phyloP scores from a whole-genome alignment of 2,113 vertebrate species.

The Hippopotamus amphibius region DNA sequence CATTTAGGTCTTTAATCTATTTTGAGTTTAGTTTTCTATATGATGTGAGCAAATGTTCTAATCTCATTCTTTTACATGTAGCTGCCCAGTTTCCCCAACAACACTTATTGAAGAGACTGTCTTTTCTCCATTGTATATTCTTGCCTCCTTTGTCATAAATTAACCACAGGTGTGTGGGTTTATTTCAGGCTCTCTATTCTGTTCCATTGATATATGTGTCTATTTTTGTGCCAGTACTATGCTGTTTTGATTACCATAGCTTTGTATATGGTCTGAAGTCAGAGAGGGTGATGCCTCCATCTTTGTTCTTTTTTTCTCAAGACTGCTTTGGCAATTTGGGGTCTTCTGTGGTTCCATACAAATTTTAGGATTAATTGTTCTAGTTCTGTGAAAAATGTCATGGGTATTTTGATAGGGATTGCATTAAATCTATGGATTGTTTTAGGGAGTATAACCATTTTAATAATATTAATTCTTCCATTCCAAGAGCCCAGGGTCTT shows the following conservation, averaged over 20 bases:
- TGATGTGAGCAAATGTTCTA: background rate
- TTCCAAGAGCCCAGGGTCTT: background rate
- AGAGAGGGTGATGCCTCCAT: background rate
- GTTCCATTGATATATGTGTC: background rate
- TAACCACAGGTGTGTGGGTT: background rate
- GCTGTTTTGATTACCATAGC: background rate
- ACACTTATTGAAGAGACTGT: background rate
- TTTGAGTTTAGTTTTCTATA: background rate
- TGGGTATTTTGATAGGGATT: background rate
- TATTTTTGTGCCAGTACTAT: background rate
- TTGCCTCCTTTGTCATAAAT: background rate
- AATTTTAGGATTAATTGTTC: background rate
- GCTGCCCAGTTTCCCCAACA: background rate
- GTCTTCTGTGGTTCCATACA: background rate
- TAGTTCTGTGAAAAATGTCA: background rate
- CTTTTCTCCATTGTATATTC: background rate
- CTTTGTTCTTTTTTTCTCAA: background rate
- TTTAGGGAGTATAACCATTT: background rate
- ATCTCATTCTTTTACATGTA: background rate
- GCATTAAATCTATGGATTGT: background rate
- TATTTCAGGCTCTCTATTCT: background rate
- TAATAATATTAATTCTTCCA: background rate
- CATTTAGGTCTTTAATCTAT: background rate
- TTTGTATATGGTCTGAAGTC: background rate
- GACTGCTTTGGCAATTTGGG: background rate